Conservation (phyloP, 2,797 vertebrate species). For the Premnoplex brunnescens region DNA sequence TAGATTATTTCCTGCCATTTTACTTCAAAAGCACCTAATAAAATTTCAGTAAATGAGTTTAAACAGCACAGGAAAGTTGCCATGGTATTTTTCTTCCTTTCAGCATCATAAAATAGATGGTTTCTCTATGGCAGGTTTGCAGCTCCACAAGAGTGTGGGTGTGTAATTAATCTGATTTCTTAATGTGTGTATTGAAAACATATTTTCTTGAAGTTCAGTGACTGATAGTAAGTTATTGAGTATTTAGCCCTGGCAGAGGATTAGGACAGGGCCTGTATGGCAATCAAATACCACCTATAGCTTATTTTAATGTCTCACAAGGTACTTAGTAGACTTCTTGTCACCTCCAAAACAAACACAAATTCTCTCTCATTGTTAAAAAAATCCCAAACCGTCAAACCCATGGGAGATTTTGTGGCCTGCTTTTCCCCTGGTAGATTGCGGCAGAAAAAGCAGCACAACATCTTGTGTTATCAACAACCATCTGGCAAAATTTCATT, state of each 20-base stretch:
- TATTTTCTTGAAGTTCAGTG: neutral
- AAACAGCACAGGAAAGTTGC: constrained; percentile 38
- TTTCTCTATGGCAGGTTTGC: neutral
- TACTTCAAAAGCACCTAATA: constrained; percentile 52
- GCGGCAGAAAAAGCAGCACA: constrained; percentile 2
- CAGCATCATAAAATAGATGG: neutral
- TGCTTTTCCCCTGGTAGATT: neutral
- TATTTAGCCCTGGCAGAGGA: neutral
- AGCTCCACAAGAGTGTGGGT: neutral
- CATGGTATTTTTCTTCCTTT: constrained; percentile 38
- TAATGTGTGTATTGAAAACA: neutral
- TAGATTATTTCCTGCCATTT: constrained; percentile 48
- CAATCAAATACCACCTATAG: neutral
- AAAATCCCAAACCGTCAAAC: neutral
- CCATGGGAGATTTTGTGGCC: rapidly evolving
- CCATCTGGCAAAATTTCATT: constrained; percentile 56
- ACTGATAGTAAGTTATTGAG: neutral
- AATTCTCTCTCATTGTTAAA: neutral
- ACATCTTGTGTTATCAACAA: constrained; percentile 14
- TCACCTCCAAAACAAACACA: neutral
- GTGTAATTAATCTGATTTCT: constrained; percentile 12
- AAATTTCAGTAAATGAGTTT: constrained; percentile 48
- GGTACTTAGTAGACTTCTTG: neutral
- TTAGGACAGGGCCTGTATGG: neutral
- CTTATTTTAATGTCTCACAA: neutral